Base-by-base conservation (phyloP, 2,797 vertebrate genomes). In the Myiotriccus ornatus region DNA sequence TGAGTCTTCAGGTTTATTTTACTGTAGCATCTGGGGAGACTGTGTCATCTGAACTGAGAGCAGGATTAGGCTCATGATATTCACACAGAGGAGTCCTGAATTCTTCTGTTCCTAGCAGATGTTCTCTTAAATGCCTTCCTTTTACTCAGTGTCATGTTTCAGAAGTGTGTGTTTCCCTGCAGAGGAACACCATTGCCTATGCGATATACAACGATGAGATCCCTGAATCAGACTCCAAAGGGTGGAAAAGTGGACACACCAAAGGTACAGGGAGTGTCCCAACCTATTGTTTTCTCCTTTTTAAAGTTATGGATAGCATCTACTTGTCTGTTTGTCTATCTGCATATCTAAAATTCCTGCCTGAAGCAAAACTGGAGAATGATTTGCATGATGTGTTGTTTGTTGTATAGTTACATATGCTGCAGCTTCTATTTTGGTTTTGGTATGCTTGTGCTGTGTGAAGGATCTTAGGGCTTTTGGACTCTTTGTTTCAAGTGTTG, bases 181-280 rank as follows among this genome's bases (percentile, higher is more conserved):
- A 99, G 99, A 98, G 75, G 27, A 98, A 98, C 94, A 97, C 71
- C 82, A 97, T 97, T 34, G 98, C 97, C 13, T 99, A 99, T 50
- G 95, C 97, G 1, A 95, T 99, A 28, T 99, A 99, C 97, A 99
- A 99, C 2, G 99, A 99, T 30, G 98, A 92, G 39, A 89, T 96
- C 47, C 98, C 99, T 34, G 97, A 97, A 6, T 89, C 96, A 41
- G 75, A 96, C 94, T 97, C 98, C 39, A 97, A 98, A 52, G 75
- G 65, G 22, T 69, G 53, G 19, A 97, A 97, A 79, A 97, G 96
- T 55, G 99, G 99, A 96, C 99, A 99, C 91, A 97, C 98, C 64
- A 99, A 99, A 99, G 99, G 99, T 99, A 98, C 25, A 71, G 39
- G 20, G 25, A 81, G 25, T 50, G 30, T 60, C 60, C 63, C 44